Base-by-base conservation (phyloP, 2,888 invertebrate species). In the Creontiades dilutus region DNA sequence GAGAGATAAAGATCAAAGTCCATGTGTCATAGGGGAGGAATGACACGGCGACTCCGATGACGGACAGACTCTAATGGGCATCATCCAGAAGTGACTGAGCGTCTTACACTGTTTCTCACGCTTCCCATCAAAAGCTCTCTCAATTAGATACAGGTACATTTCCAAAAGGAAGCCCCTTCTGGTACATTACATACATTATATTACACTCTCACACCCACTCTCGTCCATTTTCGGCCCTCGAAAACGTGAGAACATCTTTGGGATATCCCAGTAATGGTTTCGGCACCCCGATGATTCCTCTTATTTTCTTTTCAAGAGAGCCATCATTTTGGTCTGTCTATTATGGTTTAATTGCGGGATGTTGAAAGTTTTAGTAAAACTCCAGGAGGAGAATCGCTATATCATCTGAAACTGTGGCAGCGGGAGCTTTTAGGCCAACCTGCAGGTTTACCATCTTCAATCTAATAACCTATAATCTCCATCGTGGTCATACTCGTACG, bases 121-220 rank as follows among this genome's bases (percentile, higher is more conserved):
- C 88, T 78, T 48, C 37, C 86, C 86, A 47, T 86, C 68, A 75
- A 68, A 86, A 68, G 86, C 75, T 68, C 27, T 88, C 52, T 88
- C 88, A 88, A 88, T 88, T 88, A 88, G 88, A 88, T 88, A 88
- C 88, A 88, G 88, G 88, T 88, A 88, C 52, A 88, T 88, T 76
- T 52, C 88, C 52, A 55, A 80, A 37, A 78, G 80, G 88, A 46
- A 78, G 52, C 78, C 55, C 78, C 78, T 78, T 52, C 86, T 11
- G 27, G 61, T 86, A 86, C 86, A 86, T 86, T 88, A 86, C 55
- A 88, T 88, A 61, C 61, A 86, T 76, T 87, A 87, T 76, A 87
- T 87, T 87, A 87, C 76, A 87, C 48, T 76, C 80, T 80, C 55
- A 14, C 57, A 80, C 78, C 27, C 48, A 46, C 86, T 47, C 75